Base-by-base conservation (phyloP, 2,113 vertebrate species). In the Tyrannus savana region DNA sequence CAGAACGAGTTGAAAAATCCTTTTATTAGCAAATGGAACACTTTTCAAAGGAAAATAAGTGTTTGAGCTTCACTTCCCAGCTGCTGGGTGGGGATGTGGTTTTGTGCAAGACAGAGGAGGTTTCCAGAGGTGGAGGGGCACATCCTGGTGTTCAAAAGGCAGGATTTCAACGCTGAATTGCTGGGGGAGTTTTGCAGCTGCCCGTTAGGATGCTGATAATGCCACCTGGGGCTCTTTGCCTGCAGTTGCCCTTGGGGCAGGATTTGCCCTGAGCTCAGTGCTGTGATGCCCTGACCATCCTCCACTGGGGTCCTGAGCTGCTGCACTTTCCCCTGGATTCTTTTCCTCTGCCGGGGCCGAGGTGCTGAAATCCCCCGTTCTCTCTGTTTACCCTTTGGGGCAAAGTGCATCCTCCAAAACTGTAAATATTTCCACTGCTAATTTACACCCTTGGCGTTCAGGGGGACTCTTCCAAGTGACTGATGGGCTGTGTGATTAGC, bases 361-460 rank as follows among this genome's bases (percentile, higher is more conserved):
- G n/a, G 28, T 6, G 10, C 41, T 1, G 2, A 19, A 46, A 22
- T 2, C 9, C 9, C 12, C 12, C 76, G 16, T 50, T 64, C 46
- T 53, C 55, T 74, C 33, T 93, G 56, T 91, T 95, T 89, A 82
- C 47, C 87, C 93, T 89, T 21, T 39, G 77, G 78, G 92, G 71
- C 62, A 50, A 80, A 86, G 92, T 9, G 53, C 82, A 33, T 76
- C 72, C 79, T 81, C 66, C 37, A 44, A 62, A 89, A 42, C 41
- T 24, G 56, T 69, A 92, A 97, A 93, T 88, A 86, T 96, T 95
- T 87, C 49, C 2, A 42, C 74, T 60, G 85, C 74, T 93, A 87
- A 87, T 87, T 84, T 76, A 60, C 87, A 85, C 67, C 72, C 88
- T 90, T 73, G 82, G 92, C 75, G 73, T 73, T 93, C 59, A 60